These are phyloP conservation scores for Proteles cristata DNA, from an alignment of 2,113 vertebrate species.

Conservation along the genomic window DNA sequence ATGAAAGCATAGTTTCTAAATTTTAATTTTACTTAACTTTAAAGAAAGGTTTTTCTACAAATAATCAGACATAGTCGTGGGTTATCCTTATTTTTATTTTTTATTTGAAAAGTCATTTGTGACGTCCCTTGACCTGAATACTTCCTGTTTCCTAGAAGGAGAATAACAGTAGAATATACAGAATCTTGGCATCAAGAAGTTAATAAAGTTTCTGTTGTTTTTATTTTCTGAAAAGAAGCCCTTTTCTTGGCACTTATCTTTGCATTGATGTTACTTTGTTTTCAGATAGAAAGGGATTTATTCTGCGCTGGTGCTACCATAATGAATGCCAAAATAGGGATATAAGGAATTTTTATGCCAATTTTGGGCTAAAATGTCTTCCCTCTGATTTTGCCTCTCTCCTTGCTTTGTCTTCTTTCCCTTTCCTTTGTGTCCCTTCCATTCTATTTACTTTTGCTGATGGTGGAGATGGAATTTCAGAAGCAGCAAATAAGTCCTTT, in stretches of 20 bases:
- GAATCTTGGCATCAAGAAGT: neutral
- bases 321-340: neutral
- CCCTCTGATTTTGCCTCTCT: neutral
- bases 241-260: neutral
- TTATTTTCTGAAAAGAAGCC: neutral
- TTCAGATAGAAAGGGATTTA: neutral
- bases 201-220: neutral
- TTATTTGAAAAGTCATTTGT: constrained; percentile 10
- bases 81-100: constrained; percentile 7
- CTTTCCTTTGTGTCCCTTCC: neutral
- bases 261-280: neutral
- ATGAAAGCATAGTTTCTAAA: neutral
- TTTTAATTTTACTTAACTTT: constrained; percentile 42
- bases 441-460: neutral
- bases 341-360: neutral
- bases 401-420: neutral
- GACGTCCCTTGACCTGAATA: neutral
- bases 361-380: neutral
- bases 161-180: neutral
- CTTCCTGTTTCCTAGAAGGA: constrained; percentile 23
- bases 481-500: constrained; percentile 40
- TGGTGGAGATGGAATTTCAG: neutral
- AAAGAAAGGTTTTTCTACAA: neutral
- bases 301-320: neutral
- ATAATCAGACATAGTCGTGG: neutral